A percentile compares a stretch with the other conserved stretches of the same genome.
phyloP scores from a whole-genome alignment of 2,113 vertebrate genomes.

The Mystacornis crossleyi region DNA sequence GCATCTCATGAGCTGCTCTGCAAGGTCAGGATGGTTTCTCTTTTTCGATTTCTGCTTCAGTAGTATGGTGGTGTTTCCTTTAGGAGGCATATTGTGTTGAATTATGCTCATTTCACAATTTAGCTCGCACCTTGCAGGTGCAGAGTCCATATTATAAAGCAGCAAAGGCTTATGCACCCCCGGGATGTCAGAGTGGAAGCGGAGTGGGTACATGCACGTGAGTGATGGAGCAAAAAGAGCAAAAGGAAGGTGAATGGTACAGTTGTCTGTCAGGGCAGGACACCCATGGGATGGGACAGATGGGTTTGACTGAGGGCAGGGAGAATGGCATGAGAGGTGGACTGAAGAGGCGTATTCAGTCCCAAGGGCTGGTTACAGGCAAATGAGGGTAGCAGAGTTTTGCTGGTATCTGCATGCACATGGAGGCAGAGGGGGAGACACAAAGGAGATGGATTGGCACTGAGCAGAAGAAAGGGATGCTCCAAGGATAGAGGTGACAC shows the following conservation, averaged over 20 bases:
- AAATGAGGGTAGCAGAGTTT: background rate
- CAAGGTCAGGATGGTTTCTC: background rate
- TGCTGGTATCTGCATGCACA: background rate
- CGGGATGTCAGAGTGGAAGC: background rate
- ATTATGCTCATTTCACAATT: background rate
- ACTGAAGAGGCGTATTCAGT: background rate
- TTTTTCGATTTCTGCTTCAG: background rate
- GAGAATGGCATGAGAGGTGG: background rate
- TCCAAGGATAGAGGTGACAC: background rate
- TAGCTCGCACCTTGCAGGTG: background rate
- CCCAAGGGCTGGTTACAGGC: background rate
- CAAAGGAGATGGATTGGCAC: background rate
- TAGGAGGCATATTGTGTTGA: background rate
- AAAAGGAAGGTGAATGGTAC: background rate
- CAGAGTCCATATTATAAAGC: background rate
- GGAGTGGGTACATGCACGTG: background rate
- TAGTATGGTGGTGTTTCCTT: background rate
- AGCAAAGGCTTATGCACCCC: background rate
- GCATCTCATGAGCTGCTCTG: background rate
- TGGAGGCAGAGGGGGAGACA: background rate
- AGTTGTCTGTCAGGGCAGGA: background rate
- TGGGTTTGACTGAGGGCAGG: background rate
- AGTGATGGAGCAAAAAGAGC: background rate
- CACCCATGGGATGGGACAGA: fast-evolving
- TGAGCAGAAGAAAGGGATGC: background rate